These are phyloP conservation scores for Machaerirhynchus nigripectus DNA, from an alignment of 2,113 vertebrate species.

Conservation along the genomic window DNA sequence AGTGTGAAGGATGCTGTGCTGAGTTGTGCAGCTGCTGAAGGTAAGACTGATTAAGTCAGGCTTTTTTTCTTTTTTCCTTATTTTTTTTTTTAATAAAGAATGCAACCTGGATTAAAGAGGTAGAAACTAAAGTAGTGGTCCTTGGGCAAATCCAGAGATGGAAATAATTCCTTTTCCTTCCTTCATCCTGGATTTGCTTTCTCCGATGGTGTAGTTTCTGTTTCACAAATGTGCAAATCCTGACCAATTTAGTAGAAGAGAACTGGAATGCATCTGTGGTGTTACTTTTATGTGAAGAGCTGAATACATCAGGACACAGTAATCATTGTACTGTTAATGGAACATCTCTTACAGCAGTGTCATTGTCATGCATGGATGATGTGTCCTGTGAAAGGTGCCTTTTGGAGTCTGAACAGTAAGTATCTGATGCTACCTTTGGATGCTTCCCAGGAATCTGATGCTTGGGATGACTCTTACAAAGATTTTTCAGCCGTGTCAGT, in stretches of 20 bases:
- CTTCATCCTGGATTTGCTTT: background rate
- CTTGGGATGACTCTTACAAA: background rate
- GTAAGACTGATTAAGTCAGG: slow-evolving; percentile 64
- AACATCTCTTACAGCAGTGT: background rate
- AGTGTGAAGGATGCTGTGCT: slow-evolving; percentile 83
- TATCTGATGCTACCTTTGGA: background rate
- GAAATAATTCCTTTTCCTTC: background rate
- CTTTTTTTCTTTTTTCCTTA: background rate
- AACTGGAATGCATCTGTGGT: background rate
- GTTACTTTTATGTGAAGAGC: background rate
- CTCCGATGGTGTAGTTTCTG: background rate
- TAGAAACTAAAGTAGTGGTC: background rate
- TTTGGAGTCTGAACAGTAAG: background rate
- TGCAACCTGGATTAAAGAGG: background rate
- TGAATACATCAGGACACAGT: background rate
- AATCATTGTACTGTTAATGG: background rate
- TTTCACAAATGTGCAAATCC: background rate
- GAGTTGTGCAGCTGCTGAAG: slow-evolving; percentile 82
- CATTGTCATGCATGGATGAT: background rate
- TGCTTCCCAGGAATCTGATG: background rate
- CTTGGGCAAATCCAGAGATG: background rate
- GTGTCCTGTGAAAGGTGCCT: background rate
- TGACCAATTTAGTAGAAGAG: background rate
- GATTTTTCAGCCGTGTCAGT: background rate
- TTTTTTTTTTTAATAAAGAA: background rate